Conservation (phyloP, 2,888 invertebrate species). For the Mechanitis mazaeus region DNA sequence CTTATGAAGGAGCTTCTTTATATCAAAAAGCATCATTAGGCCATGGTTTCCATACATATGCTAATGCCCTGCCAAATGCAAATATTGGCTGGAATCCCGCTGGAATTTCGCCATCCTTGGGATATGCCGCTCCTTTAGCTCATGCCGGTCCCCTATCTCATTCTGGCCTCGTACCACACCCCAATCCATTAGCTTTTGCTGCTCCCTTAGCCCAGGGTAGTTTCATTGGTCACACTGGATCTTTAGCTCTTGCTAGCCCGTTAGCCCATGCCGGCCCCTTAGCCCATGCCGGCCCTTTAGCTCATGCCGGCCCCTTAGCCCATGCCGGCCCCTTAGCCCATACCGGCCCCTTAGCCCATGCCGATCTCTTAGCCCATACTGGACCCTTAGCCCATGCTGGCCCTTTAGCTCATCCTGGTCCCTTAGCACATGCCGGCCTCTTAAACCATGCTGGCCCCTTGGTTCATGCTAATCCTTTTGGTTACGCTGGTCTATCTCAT, state of each 20-base stretch:
- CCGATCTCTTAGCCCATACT: conserved; percentile 23
- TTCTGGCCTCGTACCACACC: conserved; percentile 24
- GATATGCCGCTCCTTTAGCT: conserved; percentile 16
- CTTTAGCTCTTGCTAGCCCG: conserved; percentile 29
- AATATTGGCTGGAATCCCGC: conserved; percentile 10
- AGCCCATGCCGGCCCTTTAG: conserved; percentile 33
- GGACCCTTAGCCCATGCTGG: conserved; percentile 21
- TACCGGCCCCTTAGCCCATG: conserved; percentile 23
- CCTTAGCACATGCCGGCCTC: conserved; percentile 19
- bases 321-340: conserved; percentile 26
- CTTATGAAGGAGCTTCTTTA: conserved; percentile 13
- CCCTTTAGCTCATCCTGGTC: conserved; percentile 18
- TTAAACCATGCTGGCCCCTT: conserved; percentile 29
- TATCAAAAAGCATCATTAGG: conserved; percentile 14
- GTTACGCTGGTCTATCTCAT: conserved; percentile 30
- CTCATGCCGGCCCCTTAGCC: conserved; percentile 28
- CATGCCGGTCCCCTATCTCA: conserved; percentile 19
- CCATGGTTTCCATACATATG: conserved; percentile 23
- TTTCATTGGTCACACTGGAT: conserved; percentile 26
- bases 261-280: conserved; percentile 29
- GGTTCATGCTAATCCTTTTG: conserved; percentile 33
- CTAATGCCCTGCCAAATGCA: not conserved
- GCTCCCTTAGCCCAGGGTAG: conserved; percentile 24
- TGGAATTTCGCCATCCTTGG: conserved; percentile 17
- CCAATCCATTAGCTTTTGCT: conserved; percentile 20